A percentile compares a stretch with the other conserved stretches of the same genome.
These are phyloP conservation scores for Suricata suricatta DNA, from an alignment of 2,113 vertebrate genomes.

Conservation along the genomic window DNA sequence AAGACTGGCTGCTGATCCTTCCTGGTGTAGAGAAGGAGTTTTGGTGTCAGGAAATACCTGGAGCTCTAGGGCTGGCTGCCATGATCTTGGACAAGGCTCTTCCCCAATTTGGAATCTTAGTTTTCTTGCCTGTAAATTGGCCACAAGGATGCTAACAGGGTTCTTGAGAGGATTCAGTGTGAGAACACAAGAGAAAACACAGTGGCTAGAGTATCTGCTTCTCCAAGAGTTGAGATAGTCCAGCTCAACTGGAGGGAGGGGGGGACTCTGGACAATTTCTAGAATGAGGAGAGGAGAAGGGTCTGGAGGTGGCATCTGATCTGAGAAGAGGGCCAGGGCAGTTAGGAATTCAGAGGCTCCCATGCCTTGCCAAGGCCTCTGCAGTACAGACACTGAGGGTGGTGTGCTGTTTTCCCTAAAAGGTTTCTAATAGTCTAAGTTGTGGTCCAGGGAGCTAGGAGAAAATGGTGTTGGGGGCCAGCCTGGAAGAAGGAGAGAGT, in stretches of 20 bases:
- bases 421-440: background rate
- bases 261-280: background rate
- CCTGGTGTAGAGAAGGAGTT: background rate
- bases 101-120: background rate
- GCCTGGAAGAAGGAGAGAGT: background rate
- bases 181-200: background rate
- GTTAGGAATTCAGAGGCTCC: background rate
- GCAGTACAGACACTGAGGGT: background rate
- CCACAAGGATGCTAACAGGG: background rate
- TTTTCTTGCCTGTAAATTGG: background rate
- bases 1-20: background rate
- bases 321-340: background rate
- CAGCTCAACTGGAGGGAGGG: background rate
- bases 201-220: background rate
- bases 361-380: background rate
- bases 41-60: background rate
- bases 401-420: background rate
- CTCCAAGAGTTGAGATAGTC: background rate
- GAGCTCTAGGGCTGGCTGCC: background rate
- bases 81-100: background rate
- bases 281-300: background rate
- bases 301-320: background rate
- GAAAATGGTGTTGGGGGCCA: background rate
- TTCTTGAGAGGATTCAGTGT: background rate
- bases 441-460: background rate